A percentile compares a stretch with the other conserved stretches of the same genome.
phyloP scores from a whole-genome alignment of 1,140 invertebrate species.

The Penaeus japonicus region DNA sequence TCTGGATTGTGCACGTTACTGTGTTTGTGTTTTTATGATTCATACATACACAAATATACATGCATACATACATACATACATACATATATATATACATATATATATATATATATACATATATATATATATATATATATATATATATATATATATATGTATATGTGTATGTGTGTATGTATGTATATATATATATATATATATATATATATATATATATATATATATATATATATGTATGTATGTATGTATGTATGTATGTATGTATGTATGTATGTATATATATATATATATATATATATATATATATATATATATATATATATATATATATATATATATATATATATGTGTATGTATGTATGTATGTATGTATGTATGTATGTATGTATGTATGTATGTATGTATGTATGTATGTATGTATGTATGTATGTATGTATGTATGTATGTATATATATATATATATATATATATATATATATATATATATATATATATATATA shows the following conservation, averaged over 20 bases:
- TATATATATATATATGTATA: no score
- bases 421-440: not conserved
- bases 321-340: not conserved
- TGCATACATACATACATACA: not conserved
- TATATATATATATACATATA: no score
- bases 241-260: not conserved
- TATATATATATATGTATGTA: not conserved
- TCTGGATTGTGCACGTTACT: no score
- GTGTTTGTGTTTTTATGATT: no score
- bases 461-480: not conserved
- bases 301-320: not conserved
- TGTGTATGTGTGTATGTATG: not conserved
- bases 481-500: conserved; percentile 7
- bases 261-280: not conserved
- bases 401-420: not conserved
- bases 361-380: not conserved
- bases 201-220: no score
- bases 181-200: not conserved
- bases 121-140: no score
- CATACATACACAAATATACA: not conserved
- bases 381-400: not conserved
- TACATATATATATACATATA: not conserved
- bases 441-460: not conserved
- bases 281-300: not conserved
- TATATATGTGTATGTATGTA: not conserved